A percentile compares a stretch with the other conserved stretches of the same genome.
Conservation (phyloP, 2,797 vertebrate genomes). For the Poeciliopsis infans region DNA sequence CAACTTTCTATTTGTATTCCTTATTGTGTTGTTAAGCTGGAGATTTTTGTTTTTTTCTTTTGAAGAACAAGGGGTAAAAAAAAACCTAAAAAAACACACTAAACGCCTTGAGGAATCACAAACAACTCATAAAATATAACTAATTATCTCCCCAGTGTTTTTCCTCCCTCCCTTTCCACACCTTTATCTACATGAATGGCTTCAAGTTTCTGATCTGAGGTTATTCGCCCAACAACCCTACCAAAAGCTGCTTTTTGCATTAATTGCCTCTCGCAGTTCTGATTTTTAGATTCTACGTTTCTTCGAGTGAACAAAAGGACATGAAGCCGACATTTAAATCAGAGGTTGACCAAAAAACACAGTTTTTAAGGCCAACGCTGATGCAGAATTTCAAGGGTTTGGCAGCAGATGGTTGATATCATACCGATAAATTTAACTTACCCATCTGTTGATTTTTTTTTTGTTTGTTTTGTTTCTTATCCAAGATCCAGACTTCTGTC, state of each 20-base stretch:
- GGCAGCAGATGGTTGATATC: not conserved
- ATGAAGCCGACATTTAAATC: not conserved
- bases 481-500: not conserved
- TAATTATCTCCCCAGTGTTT: conserved; percentile 29
- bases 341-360: not conserved
- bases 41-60: conserved; percentile 3
- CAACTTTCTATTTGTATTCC: conserved; percentile 5
- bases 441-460: not conserved
- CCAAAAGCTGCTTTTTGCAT: not conserved
- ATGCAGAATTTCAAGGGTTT: not conserved
- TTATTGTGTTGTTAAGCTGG: conserved; percentile 13
- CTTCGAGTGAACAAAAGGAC: not conserved
- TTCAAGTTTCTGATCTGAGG: not conserved
- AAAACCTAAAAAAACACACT: not conserved
- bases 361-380: not conserved
- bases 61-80: not conserved
- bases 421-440: not conserved
- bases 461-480: not conserved
- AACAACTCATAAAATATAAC: conserved; percentile 30
- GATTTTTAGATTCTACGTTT: not conserved
- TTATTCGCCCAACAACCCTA: not conserved
- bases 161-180: conserved; percentile 11
- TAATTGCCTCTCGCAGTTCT: not conserved
- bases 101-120: conserved; percentile 17
- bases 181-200: conserved; percentile 1